Evolutionary conservation across 2,888 invertebrate genomes (phyloP).

Genomic region (Caenorhabditis virilis): DNA sequence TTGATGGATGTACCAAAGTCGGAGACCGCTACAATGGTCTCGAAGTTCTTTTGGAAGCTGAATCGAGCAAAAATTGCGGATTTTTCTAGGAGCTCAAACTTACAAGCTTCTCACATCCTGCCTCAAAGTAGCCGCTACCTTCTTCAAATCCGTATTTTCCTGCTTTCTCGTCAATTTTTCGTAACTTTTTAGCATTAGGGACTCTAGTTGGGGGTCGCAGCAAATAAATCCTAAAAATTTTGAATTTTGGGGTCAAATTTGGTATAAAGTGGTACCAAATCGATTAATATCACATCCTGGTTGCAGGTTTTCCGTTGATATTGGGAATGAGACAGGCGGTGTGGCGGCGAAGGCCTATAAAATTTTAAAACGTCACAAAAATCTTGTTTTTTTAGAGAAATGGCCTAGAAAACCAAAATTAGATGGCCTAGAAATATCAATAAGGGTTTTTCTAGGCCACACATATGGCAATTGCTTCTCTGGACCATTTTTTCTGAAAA

Average conservation of each 20-base stretch:
- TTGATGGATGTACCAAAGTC: conserved; percentile 48
- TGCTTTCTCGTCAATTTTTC: conserved; percentile 26
- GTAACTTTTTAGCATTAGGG: conserved; percentile 44
- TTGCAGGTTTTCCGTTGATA: no score
- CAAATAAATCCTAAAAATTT: conserved; percentile 28
- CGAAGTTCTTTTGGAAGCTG: conserved; percentile 52
- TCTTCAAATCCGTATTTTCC: conserved; percentile 18
- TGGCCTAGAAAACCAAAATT: no score
- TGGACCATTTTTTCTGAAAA: no score
- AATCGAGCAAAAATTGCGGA: conserved; percentile 1
- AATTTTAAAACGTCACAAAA: no score
- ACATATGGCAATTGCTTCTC: no score
- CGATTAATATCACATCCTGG: conserved; percentile 29
- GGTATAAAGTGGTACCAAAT: conserved; percentile 10
- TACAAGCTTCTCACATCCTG: conserved; percentile 42
- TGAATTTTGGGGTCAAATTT: no score
- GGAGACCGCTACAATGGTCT: conserved; percentile 38
- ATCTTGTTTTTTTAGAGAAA: no score
- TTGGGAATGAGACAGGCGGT: neutral
- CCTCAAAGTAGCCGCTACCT: conserved; percentile 29
- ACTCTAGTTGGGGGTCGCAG: conserved; percentile 45
- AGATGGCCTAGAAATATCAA: no score
- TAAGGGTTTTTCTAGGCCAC: no score
- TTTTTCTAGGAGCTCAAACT: conserved; percentile 9
- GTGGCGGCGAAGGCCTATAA: neutral